Evolutionary conservation across 2,113 vertebrate species (phyloP).

Genomic region (Cochlearius cochlearius): DNA sequence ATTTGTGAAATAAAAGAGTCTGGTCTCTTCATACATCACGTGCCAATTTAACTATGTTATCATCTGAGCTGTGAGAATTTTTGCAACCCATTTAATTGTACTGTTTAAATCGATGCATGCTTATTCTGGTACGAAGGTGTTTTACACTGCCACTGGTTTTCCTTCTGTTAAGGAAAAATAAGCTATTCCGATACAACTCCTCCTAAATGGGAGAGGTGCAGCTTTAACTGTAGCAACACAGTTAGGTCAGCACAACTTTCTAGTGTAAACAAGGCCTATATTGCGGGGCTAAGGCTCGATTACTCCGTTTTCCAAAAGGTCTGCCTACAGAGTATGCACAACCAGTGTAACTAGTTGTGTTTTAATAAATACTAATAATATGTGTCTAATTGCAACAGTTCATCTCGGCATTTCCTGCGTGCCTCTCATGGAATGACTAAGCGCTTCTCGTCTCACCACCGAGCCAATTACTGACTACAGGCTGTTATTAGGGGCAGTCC

Average conservation of each 20-base stretch:
- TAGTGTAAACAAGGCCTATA: not conserved
- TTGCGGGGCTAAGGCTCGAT: not conserved
- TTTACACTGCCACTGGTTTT: not conserved
- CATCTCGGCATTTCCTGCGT: constrained; percentile 40
- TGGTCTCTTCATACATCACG: not conserved
- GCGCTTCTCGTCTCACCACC: not conserved
- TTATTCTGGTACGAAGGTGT: not conserved
- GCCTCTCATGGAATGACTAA: constrained; percentile 19
- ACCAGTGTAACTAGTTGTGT: constrained; percentile 56
- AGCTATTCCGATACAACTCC: not conserved
- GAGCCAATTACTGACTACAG: not conserved
- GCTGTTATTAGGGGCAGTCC: constrained; percentile 32
- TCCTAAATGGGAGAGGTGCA: not conserved
- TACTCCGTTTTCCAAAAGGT: not conserved
- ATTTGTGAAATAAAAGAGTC: not conserved
- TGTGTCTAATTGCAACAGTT: not conserved
- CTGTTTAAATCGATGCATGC: not conserved
- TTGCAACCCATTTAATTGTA: not conserved
- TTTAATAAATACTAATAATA: constrained; percentile 58
- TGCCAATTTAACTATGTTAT: not conserved
- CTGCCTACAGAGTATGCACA: constrained; percentile 8
- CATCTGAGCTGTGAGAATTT: not conserved
- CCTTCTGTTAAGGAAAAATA: not conserved
- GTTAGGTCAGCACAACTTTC: constrained; percentile 17
- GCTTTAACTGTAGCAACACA: not conserved